These are phyloP conservation scores for Agelaius phoeniceus DNA, from an alignment of 2,113 vertebrate species.

Conservation along the genomic window DNA sequence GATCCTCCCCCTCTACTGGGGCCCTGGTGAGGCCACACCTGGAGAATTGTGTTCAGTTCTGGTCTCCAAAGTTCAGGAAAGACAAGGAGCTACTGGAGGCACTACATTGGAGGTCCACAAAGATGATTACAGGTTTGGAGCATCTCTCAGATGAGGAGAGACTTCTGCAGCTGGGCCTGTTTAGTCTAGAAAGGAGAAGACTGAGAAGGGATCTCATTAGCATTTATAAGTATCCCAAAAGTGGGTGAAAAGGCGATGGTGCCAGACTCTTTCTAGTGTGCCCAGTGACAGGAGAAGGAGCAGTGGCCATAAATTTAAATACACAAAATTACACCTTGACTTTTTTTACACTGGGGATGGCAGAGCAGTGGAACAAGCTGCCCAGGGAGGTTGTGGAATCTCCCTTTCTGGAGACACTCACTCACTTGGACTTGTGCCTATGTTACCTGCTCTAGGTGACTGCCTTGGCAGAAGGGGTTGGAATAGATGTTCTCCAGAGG, in stretches of 20 bases:
- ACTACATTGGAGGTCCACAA: background rate
- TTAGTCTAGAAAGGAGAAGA: background rate
- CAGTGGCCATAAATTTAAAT: background rate
- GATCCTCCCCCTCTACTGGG: background rate
- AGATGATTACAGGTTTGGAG: fast-evolving
- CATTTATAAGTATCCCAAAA: background rate
- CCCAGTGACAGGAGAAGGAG: background rate
- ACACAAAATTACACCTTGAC: background rate
- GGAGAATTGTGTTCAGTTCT: background rate
- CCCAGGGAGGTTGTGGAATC: background rate
- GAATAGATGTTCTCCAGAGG: background rate
- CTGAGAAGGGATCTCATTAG: background rate
- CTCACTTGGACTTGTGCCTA: background rate
- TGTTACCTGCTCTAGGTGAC: background rate
- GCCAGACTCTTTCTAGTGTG: background rate
- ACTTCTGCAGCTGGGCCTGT: background rate
- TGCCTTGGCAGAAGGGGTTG: background rate
- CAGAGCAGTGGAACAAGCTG: background rate
- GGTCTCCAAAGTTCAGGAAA: background rate
- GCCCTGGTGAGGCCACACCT: background rate
- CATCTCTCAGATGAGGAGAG: background rate
- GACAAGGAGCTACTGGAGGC: background rate
- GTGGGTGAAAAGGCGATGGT: background rate
- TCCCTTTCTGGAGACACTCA: background rate
- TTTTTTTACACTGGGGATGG: background rate